Percentiles rank a stretch among this genome's conserved stretches.
Evolutionary conservation across 2,797 vertebrate species (phyloP).

Genomic region (Sebastes aleutianus): DNA sequence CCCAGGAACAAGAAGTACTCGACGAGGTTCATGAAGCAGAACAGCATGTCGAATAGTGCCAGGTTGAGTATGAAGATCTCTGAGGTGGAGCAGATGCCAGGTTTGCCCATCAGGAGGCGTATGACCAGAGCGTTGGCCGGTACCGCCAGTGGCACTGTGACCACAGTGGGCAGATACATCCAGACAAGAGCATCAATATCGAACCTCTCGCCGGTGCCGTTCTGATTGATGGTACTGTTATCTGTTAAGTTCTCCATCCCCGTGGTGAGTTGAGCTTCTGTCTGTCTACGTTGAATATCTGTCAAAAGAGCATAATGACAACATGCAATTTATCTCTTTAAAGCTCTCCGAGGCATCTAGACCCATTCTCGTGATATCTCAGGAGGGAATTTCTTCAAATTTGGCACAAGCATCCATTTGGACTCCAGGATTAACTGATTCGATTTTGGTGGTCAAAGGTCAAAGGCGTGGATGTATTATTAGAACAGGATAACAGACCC

Average conservation of each 20-base stretch:
- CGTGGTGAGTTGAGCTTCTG: no score
- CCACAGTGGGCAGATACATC: conserved; percentile 13
- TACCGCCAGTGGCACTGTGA: conserved; percentile 5
- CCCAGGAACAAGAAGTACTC: conserved; percentile 7
- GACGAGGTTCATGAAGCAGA: neutral
- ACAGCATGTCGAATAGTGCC: neutral
- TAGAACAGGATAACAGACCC: no score
- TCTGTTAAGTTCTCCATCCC: neutral
- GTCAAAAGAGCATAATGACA: neutral
- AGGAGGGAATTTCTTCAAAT: no score
- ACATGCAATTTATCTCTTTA: neutral
- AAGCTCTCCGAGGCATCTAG: no score
- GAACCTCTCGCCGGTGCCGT: neutral
- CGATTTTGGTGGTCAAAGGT: no score
- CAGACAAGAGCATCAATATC: neutral
- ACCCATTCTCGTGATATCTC: no score
- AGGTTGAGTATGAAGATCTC: conserved; percentile 45
- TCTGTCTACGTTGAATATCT: neutral
- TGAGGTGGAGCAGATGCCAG: conserved; percentile 36
- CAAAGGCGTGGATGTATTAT: no score
- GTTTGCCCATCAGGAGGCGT: conserved; percentile 33
- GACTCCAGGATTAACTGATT: no score
- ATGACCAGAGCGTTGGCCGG: conserved; percentile 20
- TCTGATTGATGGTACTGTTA: neutral
- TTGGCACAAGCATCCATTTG: no score